Conservation (phyloP, 2,797 vertebrate species). For the Paguma larvata region DNA sequence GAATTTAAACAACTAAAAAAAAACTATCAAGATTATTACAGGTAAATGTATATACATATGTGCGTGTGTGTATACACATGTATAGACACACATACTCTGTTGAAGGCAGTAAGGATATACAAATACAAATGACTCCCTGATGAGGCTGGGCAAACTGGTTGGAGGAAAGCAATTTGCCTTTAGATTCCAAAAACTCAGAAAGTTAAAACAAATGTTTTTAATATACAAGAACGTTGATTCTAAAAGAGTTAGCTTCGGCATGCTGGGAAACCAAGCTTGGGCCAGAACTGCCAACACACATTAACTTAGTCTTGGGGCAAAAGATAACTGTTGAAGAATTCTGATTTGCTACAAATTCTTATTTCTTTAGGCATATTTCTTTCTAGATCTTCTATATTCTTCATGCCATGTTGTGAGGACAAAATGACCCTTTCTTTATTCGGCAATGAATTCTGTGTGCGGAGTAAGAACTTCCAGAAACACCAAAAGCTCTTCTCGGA, state of each 20-base stretch:
- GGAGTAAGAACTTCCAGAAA: constrained; percentile 49
- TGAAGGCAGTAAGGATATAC: not conserved
- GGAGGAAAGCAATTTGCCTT: constrained; percentile 47
- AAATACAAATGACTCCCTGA: not conserved
- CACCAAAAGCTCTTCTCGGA: not conserved
- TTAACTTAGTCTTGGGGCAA: constrained; percentile 45
- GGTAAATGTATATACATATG: no score
- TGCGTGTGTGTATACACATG: no score
- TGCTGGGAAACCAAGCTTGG: not conserved
- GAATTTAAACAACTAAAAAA: no score
- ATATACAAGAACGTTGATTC: not conserved
- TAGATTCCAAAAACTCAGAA: constrained; percentile 38
- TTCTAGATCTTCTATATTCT: constrained; percentile 25
- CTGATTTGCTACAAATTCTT: not conserved
- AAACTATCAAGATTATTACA: no score
- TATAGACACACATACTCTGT: no score
- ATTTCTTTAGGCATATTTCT: not conserved
- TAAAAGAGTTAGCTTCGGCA: constrained; percentile 18
- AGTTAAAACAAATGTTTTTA: not conserved
- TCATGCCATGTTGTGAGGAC: not conserved
- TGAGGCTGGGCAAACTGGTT: not conserved
- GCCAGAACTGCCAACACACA: not conserved
- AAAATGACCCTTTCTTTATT: not conserved
- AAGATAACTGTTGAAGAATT: not conserved
- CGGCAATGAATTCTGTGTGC: constrained; percentile 10